Percentiles rank a stretch among this genome's conserved stretches.
Evolutionary conservation across 2,888 invertebrate species (phyloP).

Genomic region (Diaprepes abbreviatus): DNA sequence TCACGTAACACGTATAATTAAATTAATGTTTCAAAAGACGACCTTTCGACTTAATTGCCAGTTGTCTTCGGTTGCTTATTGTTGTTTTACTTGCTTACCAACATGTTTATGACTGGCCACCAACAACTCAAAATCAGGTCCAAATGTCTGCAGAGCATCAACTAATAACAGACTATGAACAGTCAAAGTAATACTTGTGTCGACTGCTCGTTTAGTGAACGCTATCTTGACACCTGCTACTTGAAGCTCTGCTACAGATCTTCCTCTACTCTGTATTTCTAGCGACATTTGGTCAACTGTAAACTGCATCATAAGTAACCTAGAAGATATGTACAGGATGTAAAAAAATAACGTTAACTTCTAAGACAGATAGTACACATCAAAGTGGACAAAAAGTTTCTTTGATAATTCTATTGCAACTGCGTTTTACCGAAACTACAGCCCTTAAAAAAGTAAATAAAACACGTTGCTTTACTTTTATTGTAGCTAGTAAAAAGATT

Average conservation of each 20-base stretch:
- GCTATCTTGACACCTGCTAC: slow-evolving; percentile 89
- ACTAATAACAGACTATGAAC: slow-evolving; percentile 94
- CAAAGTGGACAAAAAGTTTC: too few species aligned
- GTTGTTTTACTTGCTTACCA: slow-evolving; percentile 69
- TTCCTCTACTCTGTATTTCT: slow-evolving; percentile 87
- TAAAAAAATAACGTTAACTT: too few species aligned
- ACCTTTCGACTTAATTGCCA: background rate
- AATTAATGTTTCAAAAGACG: too few species aligned
- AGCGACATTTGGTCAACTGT: slow-evolving; percentile 89
- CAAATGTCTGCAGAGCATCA: slow-evolving; percentile 95
- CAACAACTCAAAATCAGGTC: slow-evolving; percentile 94
- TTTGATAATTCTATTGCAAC: too few species aligned
- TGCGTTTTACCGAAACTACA: too few species aligned
- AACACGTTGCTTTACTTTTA: too few species aligned
- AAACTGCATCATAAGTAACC: slow-evolving; percentile 86
- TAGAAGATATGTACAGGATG: too few species aligned
- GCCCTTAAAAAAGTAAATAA: too few species aligned
- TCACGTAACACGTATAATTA: too few species aligned
- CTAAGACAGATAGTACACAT: too few species aligned
- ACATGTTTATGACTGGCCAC: slow-evolving; percentile 96
- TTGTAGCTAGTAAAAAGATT: too few species aligned
- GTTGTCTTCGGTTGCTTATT: background rate
- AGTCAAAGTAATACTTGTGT: slow-evolving; percentile 84
- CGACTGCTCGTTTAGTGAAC: slow-evolving; percentile 80
- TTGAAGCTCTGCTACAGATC: slow-evolving; percentile 93